Evolutionary conservation across 2,888 invertebrate genomes (phyloP).

Genomic region (Drosophila mimetica): DNA sequence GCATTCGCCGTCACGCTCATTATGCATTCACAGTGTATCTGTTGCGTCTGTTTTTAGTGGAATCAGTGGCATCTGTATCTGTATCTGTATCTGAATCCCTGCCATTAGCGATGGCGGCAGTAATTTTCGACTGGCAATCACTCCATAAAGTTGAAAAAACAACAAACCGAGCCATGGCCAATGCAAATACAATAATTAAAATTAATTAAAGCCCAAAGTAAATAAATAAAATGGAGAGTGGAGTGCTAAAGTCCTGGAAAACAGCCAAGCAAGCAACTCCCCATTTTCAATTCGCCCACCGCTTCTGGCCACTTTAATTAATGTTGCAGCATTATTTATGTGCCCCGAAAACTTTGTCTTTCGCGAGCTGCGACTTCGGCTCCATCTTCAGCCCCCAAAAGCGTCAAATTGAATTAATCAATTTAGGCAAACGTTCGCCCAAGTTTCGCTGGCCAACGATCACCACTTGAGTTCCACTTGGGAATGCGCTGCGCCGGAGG

Average conservation of each 20-base stretch:
- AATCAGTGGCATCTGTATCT: slow-evolving; percentile 16
- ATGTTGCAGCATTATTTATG: slow-evolving; percentile 71
- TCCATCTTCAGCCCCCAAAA: slow-evolving; percentile 23
- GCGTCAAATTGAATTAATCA: slow-evolving; percentile 70
- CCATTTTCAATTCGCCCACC: background rate
- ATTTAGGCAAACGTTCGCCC: slow-evolving; percentile 35
- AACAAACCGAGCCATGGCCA: slow-evolving; percentile 39
- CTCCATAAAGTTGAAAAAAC: slow-evolving; percentile 28
- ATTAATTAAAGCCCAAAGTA: slow-evolving; percentile 62
- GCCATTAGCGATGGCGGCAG: slow-evolving; percentile 40
- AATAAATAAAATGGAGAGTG: slow-evolving; percentile 57
- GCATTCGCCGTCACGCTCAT: slow-evolving; percentile 31
- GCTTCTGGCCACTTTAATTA: slow-evolving; percentile 57
- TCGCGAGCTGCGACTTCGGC: slow-evolving; percentile 26
- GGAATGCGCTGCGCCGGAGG: background rate
- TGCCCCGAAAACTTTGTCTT: slow-evolving; percentile 48
- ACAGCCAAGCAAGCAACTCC: background rate
- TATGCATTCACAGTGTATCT: slow-evolving; percentile 32
- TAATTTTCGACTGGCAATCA: slow-evolving; percentile 35
- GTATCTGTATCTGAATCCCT: slow-evolving; percentile 21
- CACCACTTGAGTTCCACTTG: background rate
- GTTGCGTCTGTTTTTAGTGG: slow-evolving; percentile 20
- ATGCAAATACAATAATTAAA: slow-evolving; percentile 72
- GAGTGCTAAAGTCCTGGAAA: slow-evolving; percentile 1
- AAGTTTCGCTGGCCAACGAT: background rate